Conservation (phyloP, 2,113 vertebrate species). For the Bos indicus region DNA sequence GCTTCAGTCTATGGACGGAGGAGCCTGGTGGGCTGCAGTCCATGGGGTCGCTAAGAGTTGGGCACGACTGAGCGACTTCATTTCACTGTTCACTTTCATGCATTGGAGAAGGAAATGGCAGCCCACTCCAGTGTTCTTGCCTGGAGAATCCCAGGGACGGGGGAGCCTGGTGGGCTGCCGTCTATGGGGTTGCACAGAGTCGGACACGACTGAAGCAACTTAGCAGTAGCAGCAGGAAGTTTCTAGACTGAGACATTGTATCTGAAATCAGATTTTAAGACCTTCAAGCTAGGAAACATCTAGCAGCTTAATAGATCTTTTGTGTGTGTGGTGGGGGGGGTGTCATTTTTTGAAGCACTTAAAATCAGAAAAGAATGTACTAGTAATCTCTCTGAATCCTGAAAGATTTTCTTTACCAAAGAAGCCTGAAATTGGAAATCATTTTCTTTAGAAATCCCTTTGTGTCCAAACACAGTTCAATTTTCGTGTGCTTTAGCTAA, state of each 20-base stretch:
- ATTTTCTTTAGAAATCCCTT: slow-evolving; percentile 28
- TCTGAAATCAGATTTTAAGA: not conserved
- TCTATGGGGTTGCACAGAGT: no score
- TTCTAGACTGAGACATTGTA: not conserved
- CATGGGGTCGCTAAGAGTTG: no score
- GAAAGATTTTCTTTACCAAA: not conserved
- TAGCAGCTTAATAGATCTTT: not conserved
- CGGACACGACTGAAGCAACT: no score
- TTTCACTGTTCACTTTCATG: no score
- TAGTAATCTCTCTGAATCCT: not conserved
- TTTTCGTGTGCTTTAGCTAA: slow-evolving; percentile 40
- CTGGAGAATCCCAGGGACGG: no score
- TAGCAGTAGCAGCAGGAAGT: not conserved
- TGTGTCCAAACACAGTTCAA: not conserved
- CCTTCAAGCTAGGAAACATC: not conserved
- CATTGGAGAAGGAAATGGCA: no score
- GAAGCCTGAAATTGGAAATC: not conserved
- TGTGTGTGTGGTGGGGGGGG: accelerated
- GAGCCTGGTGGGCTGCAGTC: no score
- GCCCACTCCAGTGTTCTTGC: no score
- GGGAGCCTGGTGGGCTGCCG: no score
- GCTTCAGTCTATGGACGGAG: no score
- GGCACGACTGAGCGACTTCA: no score
- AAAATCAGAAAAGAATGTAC: not conserved
- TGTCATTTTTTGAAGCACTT: not conserved